Conservation (phyloP, 1,140 invertebrate genomes). For the Procambarus clarkii region DNA sequence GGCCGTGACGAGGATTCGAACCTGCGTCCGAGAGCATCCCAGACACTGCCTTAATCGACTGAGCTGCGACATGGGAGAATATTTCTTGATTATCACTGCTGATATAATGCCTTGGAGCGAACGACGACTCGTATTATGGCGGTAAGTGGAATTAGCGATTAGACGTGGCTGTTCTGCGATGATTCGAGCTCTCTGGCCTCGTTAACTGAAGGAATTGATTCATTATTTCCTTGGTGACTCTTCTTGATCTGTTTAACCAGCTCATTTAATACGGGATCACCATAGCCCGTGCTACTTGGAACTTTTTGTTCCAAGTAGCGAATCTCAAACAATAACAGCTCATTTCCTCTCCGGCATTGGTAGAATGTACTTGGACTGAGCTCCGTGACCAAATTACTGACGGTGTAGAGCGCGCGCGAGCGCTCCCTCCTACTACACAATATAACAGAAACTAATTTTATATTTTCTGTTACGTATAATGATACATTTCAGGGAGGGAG, state of each 20-base stretch:
- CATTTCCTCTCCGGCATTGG: background rate
- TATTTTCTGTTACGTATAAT: background rate
- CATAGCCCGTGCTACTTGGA: too few relatives aligned
- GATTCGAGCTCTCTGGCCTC: background rate
- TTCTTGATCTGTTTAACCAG: background rate
- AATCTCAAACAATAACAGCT: background rate
- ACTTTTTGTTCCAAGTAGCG: too few relatives aligned
- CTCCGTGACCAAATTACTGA: background rate
- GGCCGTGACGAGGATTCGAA: too few relatives aligned
- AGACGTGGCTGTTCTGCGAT: background rate
- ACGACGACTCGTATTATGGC: background rate
- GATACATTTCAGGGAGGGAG: background rate
- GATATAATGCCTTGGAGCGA: background rate
- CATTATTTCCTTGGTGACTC: constrained; percentile 13
- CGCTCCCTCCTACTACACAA: background rate
- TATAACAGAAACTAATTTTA: background rate
- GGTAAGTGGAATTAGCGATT: background rate
- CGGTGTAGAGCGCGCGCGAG: background rate
- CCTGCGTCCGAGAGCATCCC: too few relatives aligned
- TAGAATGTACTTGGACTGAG: background rate
- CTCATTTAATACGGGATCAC: background rate
- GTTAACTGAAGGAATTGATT: background rate
- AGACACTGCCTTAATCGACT: too few relatives aligned
- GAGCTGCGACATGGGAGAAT: background rate
- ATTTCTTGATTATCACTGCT: background rate